Evolutionary conservation across 2,888 invertebrate genomes (phyloP).

Genomic region (Camptogramma bilineatum): DNA sequence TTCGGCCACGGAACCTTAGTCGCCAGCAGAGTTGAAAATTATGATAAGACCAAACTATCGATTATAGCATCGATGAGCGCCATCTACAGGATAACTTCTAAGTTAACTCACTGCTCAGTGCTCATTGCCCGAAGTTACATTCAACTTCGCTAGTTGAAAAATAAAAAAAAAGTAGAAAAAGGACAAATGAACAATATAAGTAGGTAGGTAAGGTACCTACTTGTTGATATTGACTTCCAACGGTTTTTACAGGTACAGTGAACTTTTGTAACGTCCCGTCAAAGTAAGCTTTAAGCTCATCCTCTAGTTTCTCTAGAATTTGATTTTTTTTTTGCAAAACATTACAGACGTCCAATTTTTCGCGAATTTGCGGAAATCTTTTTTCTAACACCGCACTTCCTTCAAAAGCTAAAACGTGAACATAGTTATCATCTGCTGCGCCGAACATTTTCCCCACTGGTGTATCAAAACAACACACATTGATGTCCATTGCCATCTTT

Average conservation of each 20-base stretch:
- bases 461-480: slow-evolving; percentile 54
- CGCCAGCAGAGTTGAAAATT: too few species aligned
- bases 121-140: too few species aligned
- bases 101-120: too few species aligned
- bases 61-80: too few species aligned
- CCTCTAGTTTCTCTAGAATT: slow-evolving; percentile 56
- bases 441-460: slow-evolving; percentile 65
- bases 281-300: slow-evolving; percentile 63
- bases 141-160: too few species aligned
- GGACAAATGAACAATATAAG: too few species aligned
- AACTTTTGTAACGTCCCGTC: slow-evolving; percentile 67
- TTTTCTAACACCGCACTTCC: slow-evolving; percentile 69
- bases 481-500: slow-evolving; percentile 43
- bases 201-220: slow-evolving; percentile 56
- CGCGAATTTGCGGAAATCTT: slow-evolving; percentile 54
- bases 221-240: slow-evolving; percentile 78
- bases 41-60: too few species aligned
- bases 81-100: too few species aligned
- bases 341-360: slow-evolving; percentile 51
- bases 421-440: slow-evolving; percentile 65
- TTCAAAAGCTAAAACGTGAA: slow-evolving; percentile 66
- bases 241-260: slow-evolving; percentile 64
- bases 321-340: slow-evolving; percentile 60
- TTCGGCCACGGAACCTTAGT: too few species aligned
- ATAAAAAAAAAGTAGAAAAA: too few species aligned